Evolutionary conservation across 2,888 invertebrate species (phyloP).

Genomic region (Diarsia mendica): DNA sequence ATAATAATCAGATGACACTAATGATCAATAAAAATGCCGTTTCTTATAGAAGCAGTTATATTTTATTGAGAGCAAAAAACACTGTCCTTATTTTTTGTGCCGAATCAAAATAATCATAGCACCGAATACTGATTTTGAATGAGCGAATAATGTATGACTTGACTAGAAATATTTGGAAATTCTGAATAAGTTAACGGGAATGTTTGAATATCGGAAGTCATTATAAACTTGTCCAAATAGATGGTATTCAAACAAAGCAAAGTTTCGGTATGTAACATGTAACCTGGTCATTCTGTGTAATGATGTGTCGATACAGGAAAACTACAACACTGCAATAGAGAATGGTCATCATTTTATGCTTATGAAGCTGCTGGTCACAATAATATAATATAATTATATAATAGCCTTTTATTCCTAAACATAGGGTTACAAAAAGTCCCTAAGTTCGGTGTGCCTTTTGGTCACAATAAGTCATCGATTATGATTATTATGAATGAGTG

Average conservation of each 20-base stretch:
- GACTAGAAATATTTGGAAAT: constrained; percentile 34
- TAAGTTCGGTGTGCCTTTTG: too few relatives aligned
- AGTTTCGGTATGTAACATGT: background rate
- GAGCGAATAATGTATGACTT: constrained; percentile 44
- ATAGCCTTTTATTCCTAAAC: too few relatives aligned
- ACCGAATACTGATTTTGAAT: constrained; percentile 33
- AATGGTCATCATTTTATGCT: background rate
- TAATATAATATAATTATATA: too few relatives aligned
- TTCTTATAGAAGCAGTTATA: constrained; percentile 56
- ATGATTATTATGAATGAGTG: background rate
- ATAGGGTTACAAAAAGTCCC: too few relatives aligned
- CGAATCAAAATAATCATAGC: constrained; percentile 41
- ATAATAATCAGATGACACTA: constrained; percentile 48
- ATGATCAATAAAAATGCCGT: constrained; percentile 44
- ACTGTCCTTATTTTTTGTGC: constrained; percentile 52
- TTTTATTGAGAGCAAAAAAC: constrained; percentile 40
- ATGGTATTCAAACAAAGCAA: background rate
- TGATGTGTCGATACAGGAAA: constrained; percentile 12
- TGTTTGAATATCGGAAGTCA: constrained; percentile 43
- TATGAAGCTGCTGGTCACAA: background rate
- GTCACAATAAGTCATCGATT: background rate
- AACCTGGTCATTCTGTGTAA: constrained; percentile 43
- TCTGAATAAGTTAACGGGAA: constrained; percentile 50
- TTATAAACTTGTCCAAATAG: constrained; percentile 49
- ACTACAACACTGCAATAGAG: background rate